These are phyloP conservation scores for Cherax quadricarinatus DNA, from an alignment of 1,140 invertebrate species.

Conservation along the genomic window DNA sequence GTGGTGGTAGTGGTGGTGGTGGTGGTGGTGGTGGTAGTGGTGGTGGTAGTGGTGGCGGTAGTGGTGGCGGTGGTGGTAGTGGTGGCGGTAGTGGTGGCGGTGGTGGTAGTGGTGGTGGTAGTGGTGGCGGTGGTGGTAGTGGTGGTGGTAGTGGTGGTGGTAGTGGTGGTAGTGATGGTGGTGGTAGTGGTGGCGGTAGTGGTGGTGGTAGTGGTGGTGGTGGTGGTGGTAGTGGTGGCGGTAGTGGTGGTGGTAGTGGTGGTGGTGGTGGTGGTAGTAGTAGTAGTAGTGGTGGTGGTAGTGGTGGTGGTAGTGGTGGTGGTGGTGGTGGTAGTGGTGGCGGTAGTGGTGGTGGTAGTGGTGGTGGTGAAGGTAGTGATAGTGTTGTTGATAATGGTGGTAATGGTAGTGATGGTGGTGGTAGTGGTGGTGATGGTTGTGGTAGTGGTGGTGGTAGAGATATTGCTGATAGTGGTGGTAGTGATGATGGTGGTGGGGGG, in stretches of 20 bases:
- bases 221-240: background rate
- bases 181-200: background rate
- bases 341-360: background rate
- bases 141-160: background rate
- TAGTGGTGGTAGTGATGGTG: background rate
- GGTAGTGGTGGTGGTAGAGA: no score
- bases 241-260: background rate
- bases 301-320: background rate
- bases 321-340: background rate
- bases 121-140: constrained; percentile 1
- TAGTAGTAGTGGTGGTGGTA: background rate
- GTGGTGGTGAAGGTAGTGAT: background rate
- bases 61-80: background rate
- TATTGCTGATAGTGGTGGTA: no score
- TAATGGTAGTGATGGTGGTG: background rate
- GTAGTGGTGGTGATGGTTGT: background rate
- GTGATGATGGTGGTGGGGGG: no score
- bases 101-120: background rate
- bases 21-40: background rate
- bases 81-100: background rate
- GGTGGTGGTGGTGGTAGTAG: background rate
- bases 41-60: background rate
- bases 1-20: background rate
- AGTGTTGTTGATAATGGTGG: background rate
- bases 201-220: background rate